Evolutionary conservation across 1,140 invertebrate species (phyloP), one percentile per base, ranked within the genome.

Genomic region (Capitella teleta): DNA sequence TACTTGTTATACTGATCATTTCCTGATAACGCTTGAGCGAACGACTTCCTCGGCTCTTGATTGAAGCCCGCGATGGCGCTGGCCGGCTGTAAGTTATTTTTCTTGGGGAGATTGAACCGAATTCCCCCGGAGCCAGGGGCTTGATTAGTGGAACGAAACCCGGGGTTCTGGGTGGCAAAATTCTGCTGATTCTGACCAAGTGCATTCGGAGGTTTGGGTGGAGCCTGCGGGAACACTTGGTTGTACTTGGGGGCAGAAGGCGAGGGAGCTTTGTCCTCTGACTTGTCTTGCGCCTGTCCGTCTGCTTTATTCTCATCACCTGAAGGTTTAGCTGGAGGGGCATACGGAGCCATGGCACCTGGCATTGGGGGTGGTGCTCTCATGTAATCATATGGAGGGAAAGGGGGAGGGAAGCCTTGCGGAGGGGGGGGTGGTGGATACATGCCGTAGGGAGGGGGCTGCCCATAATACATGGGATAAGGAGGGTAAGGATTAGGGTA

Each of bases 71-170:
- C 21, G 6, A 44, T 44, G n/a, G 25, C 25, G n/a, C 28, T 44
- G 42, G 23, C 21, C 2, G 42, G 21, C 21, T 26, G 24, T 16
- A 44, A 18, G 42, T 23, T 23, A n/a, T n/a, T n/a, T 6, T 25
- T 21, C 25, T 28, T 44, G 21, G 42, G 42, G 23, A 44, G 26
- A 10, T 44, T 21, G 42, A 44, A 44, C 42, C 25, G 16, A 2
- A 25, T 44, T 6, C 42, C 42, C 2, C 42, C 42, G 25, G 42
- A 21, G 26, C 26, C 42, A n/a, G 42, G 21, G 2, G 42, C 42
- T 26, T 44, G 42, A 21, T 40, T 40, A 24, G 19, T 40, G 38
- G n/a, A n/a, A n/a, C n/a, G n/a, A n/a, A n/a, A n/a, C n/a, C n/a
- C n/a, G n/a, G n/a, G n/a, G n/a, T n/a, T n/a, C n/a, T n/a, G n/a